Base-by-base conservation (phyloP, 2,888 invertebrate genomes). In the Teleogryllus oceanicus region DNA sequence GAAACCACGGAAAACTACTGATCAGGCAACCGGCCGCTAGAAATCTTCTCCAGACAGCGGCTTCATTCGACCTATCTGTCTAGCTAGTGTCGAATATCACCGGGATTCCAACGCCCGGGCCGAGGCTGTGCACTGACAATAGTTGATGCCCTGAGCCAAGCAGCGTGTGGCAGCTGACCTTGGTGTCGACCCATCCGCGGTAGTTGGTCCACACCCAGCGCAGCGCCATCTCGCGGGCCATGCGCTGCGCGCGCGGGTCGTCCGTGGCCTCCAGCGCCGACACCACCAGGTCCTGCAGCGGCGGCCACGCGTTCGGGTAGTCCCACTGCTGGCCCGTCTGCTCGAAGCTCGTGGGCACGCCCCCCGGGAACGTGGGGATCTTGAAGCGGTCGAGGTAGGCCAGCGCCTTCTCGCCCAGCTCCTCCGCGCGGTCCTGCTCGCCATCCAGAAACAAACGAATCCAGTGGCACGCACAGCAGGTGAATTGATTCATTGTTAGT, bases 251-350 rank as follows among this genome's bases (percentile, higher is more conserved):
- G 84, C 90, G 89, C 2, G 84, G 83, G 78, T 85, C 74, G 11
- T 84, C 85, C 11, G 87, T 85, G 75, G 86, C 11, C 20, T 91
- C 89, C 81, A 95, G 86, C 4, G 92, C 92, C 85, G 92, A 90
- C 2, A 95, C 91, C 1, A 94, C 87, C 78, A 95, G 90, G 84
- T 93, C 92, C 82, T 94, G 93, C 76, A 93, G 89, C 4, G 96
- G 96, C 0, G 95, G 92, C 96, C 96, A 96, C 0, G 94, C 94
- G 85, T 96, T 96, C 0, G 95, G 94, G 84, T 91, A 92, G 85
- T 94, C 94, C 94, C 94, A 93, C 85, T 94, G 93, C 85, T 94
- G 92, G 0, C 92, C 92, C 13, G 91, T 91, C 21, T 89, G 87
- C 62, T 88, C 87, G 74, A 93, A 84, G 0, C 94, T 93, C 0